Percentiles rank a stretch among this genome's conserved stretches.
Conservation (phyloP, 1,140 invertebrate genomes). For the Drosophila tristis region DNA sequence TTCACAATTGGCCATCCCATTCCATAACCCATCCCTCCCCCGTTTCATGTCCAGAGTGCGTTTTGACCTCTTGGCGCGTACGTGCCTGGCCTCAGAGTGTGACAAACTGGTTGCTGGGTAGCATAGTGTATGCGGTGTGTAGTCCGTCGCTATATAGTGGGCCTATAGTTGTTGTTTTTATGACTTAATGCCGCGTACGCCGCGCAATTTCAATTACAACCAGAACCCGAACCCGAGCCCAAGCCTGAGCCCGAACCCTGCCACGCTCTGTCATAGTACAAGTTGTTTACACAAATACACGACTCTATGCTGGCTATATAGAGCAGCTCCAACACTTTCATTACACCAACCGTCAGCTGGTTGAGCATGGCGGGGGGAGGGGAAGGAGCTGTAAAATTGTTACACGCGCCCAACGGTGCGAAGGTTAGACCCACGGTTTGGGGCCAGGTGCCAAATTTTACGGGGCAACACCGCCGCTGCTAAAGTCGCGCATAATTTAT, state of each 20-base stretch:
- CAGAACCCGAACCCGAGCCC: not conserved
- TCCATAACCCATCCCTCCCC: constrained; percentile 10
- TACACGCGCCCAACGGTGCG: constrained; percentile 53
- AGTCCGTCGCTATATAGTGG: constrained; percentile 1
- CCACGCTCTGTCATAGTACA: constrained; percentile 5
- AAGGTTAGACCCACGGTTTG: constrained; percentile 50
- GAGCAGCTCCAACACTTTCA: constrained; percentile 57
- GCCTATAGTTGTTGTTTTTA: constrained; percentile 66
- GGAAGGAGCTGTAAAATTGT: constrained; percentile 37
- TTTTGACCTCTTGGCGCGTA: constrained; percentile 80
- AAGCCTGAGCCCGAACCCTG: not conserved
- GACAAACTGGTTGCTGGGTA: constrained; percentile 74
- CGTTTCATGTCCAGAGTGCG: constrained; percentile 58
- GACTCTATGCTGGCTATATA: constrained; percentile 23
- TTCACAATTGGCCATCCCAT: constrained; percentile 59
- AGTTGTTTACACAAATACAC: constrained; percentile 49
- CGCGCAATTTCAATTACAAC: constrained; percentile 79
- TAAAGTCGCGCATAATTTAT: constrained; percentile 65
- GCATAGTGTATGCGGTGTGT: not conserved
- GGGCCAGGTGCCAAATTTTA: constrained; percentile 69
- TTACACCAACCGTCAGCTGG: constrained; percentile 26
- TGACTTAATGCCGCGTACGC: constrained; percentile 80
- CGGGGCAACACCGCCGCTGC: constrained; percentile 20
- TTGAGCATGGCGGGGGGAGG: constrained; percentile 1
- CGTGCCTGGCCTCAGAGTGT: constrained; percentile 83